Evolutionary conservation across 2,797 vertebrate genomes (phyloP).

Genomic region (Acanthopagrus latus): DNA sequence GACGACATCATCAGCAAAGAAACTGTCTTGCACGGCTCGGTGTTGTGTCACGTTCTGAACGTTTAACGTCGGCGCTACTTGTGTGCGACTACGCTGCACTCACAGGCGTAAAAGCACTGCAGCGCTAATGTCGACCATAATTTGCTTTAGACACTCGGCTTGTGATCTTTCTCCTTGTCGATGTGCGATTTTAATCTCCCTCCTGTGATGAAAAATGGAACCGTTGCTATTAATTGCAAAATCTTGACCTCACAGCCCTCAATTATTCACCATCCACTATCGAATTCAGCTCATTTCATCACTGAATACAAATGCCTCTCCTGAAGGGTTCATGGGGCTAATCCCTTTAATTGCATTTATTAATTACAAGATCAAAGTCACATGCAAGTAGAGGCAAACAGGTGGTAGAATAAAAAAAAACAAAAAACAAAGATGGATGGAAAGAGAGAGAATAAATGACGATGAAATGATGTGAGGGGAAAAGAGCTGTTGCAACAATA

Average conservation of each 20-base stretch:
- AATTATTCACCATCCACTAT: neutral
- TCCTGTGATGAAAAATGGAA: neutral
- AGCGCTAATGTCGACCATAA: no score
- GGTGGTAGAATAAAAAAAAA: neutral
- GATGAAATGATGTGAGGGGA: neutral
- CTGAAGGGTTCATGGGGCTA: neutral
- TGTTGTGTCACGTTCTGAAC: neutral
- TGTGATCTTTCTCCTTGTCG: neutral
- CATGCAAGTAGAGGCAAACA: conserved; percentile 15
- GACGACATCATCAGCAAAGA: conserved; percentile 22
- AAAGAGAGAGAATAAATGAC: neutral
- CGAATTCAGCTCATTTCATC: conserved; percentile 5
- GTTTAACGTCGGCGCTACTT: no score
- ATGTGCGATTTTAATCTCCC: neutral
- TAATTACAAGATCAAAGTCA: conserved; percentile 19
- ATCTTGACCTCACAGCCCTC: neutral
- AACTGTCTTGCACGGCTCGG: neutral
- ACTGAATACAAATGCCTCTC: neutral
- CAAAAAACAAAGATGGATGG: neutral
- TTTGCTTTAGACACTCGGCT: neutral
- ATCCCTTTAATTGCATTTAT: conserved; percentile 25
- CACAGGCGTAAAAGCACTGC: no score
- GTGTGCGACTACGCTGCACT: no score
- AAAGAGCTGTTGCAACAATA: neutral
- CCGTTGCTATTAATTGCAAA: conserved; percentile 5